Evolutionary conservation across 2,113 vertebrate species (phyloP), one percentile per base, ranked within the genome.

Genomic region (Plectropomus leopardus): DNA sequence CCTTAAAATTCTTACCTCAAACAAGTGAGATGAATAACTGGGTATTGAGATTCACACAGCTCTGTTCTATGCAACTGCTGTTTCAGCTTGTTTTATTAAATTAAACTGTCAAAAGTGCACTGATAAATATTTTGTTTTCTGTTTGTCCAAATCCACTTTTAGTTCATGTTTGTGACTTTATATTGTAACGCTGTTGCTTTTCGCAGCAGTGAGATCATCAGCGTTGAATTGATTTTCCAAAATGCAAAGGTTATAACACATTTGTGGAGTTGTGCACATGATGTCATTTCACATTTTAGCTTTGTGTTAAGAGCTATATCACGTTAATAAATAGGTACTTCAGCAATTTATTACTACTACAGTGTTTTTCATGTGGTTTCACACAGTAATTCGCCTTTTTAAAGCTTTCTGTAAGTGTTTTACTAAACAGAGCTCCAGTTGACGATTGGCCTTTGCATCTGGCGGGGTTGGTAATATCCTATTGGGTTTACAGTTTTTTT

Each of bases 51-150:
- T 84, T 55, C 26, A 67, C 14, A 16, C 36, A 30, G 26, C 15
- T 83, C 57, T 59, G 15, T 65, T 85, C 83, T 93, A 88, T 92
- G 89, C 89, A 90, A 85, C 75, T 72, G 76, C 76, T 80, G 67
- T 36, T 84, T 76, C 17, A 66, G 6, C 1, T 67, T 50, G 7
- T 86, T 88, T 70, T 74, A 61, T 82, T 81, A 76, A 45, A 91
- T 88, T 92, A 84, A 89, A 90, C n/a, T 82, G 42, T 76, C 65
- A 0, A n/a, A 71, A 58, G 1, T 61, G 57, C 78, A 83, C 57
- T 83, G 44, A 72, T 32, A 1, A 6, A 14, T 53, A 53, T 55
- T 28, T 67, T 30, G 17, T 69, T 23, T 5, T 72, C 19, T 54
- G 16, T 26, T 40, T 80, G n/a, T 51, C 15, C 28, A 67, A 67